These are phyloP conservation scores for Osmoderma eremita DNA, from an alignment of 2,888 invertebrate species.

Conservation along the genomic window DNA sequence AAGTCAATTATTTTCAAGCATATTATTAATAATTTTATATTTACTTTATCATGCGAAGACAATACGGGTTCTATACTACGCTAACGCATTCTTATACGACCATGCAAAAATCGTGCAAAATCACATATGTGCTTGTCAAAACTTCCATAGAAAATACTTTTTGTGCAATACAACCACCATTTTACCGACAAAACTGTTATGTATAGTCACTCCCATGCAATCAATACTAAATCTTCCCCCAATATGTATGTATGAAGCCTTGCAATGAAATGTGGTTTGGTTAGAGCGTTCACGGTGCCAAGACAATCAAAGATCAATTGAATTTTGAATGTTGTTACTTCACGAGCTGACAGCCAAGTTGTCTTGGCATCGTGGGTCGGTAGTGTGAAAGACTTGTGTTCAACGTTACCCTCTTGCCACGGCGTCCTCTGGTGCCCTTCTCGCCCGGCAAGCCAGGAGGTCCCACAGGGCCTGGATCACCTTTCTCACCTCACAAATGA, in stretches of 20 bases:
- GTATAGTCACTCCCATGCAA: conserved; percentile 33
- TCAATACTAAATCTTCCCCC: conserved; percentile 44
- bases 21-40: too few species aligned
- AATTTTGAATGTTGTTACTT: too few species aligned
- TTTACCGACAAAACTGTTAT: neutral
- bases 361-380: conserved; percentile 25
- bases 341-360: conserved; percentile 28
- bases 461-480: conserved; percentile 80
- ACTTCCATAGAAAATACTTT: too few species aligned
- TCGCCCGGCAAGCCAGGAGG: conserved; percentile 84
- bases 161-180: too few species aligned
- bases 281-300: conserved; percentile 48
- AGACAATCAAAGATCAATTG: conserved; percentile 18
- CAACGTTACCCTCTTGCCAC: conserved; percentile 90
- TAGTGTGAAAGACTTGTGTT: conserved; percentile 36
- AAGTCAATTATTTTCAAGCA: too few species aligned
- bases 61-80: too few species aligned
- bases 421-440: conserved; percentile 90
- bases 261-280: conserved; percentile 59
- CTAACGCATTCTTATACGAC: neutral
- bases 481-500: conserved; percentile 79
- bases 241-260: conserved; percentile 57
- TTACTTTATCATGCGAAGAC: too few species aligned
- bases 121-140: neutral
- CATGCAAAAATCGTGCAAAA: neutral